Base-by-base conservation (phyloP, 2,797 vertebrate species). In the Epinephelus coioides region DNA sequence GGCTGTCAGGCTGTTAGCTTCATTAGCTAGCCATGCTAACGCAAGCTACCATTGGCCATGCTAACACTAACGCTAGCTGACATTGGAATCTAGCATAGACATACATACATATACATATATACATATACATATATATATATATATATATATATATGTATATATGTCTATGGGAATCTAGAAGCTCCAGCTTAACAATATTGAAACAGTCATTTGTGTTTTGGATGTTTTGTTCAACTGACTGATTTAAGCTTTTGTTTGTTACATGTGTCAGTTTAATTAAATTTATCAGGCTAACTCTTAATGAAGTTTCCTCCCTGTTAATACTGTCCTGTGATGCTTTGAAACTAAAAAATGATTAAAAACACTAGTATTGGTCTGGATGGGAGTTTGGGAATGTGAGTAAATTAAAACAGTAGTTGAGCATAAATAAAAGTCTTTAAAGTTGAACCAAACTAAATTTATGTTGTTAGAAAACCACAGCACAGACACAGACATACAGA, bases 1-100 rank as follows among this genome's bases (percentile, higher is more conserved):
- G 3, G 13, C 14, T 30, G 13, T 5, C 44, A n/a, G 0, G 46
- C 21, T 27, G 25, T 9, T 15, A 78, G 64, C 67, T 47, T 51
- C 21, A 44, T 62, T 63, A 77, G 79, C 82, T 63, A 18, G 15
- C 17, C 3, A 11, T 68, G 85, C 77, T 90, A 75, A 81, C 51
- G 68, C 81, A 82, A 83, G 38, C 12, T 2, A 34, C 6, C 43
- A 1, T 27, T 23, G 1, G 17, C 25, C 25, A 27, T 27, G 25
- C 25, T 27, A 27, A 27, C 3, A 27, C 25, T 25, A 25, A 25
- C 3, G 3, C 25, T 27, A 27, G 25, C 25, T 27, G 25, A 27
- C 25, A 27, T 27, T 27, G 25, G 25, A 27, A 27, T 27, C 25
- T 25, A 30, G 30, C 23, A 23, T 23, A 23, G 23, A 23, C 23